phyloP scores from a whole-genome alignment of 2,113 vertebrate species.

The Fulmarus glacialis region DNA sequence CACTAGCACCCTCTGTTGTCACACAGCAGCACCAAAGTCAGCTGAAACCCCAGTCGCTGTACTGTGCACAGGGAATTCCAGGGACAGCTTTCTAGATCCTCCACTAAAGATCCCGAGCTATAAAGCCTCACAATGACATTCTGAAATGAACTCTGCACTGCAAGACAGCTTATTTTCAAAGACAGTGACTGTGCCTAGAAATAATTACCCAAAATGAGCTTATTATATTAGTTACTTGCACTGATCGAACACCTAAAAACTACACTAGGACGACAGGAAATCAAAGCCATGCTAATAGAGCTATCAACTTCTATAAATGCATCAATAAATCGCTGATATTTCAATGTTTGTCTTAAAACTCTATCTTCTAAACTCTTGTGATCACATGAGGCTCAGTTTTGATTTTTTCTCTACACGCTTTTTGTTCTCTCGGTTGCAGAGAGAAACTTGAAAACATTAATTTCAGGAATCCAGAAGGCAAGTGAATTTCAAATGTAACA shows the following conservation, averaged over 20 bases:
- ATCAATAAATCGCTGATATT: not conserved
- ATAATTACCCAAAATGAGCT: not conserved
- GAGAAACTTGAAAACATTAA: not conserved
- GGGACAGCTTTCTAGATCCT: not conserved
- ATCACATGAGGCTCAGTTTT: not conserved
- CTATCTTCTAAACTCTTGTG: not conserved
- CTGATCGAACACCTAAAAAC: not conserved
- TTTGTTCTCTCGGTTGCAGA: not conserved
- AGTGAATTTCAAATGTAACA: not conserved
- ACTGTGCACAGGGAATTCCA: not conserved
- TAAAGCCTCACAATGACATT: not conserved
- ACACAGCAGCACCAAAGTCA: not conserved
- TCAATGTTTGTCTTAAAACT: not conserved
- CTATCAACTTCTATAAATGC: not conserved
- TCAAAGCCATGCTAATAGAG: not conserved
- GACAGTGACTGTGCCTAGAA: not conserved
- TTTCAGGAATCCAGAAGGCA: not conserved
- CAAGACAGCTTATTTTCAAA: not conserved
- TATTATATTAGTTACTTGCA: not conserved
- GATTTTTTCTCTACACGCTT: not conserved
- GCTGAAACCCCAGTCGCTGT: not conserved
- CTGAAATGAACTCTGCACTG: not conserved
- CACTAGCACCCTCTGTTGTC: slow-evolving; percentile 61
- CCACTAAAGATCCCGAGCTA: not conserved
- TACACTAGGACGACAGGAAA: not conserved